Base-by-base conservation (phyloP, 64 coral and sea anemone genomes). In the Catalaphyllia jardinei region DNA sequence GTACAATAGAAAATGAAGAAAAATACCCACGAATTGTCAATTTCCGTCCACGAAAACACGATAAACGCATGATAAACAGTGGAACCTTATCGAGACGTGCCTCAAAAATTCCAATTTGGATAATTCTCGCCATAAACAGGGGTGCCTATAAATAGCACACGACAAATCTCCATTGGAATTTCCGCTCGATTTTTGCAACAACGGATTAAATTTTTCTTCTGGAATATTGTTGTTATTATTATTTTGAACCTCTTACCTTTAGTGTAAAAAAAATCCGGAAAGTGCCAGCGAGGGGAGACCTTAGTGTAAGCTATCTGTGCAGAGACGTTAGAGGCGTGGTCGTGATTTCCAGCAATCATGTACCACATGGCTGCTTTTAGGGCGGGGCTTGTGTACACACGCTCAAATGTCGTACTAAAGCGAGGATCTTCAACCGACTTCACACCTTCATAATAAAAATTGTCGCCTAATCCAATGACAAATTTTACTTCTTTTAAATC, bases 281-380 rank as follows among this genome's bases (percentile, higher is more conserved):
- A 98, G 55, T 92, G 64, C 96, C 96, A 98, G 22, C 96, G 89
- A 8, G 13, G 20, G 14, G 96, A 98, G 10, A 75, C 52, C 55
- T 94, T 86, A 10, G 89, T 92, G 52, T 98, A 98, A 22, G 86
- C 96, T 87, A 98, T 94, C 76, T 98, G 93, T 22, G 93, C 96
- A 18, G 96, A 92, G 19, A 94, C 87, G 62, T 98, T 98, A 20
- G 86, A 71, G 5, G 78, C 19, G 80, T 98, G 89, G 67, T 98
- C 96, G 52, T 98, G 96, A 55, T 98, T 98, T 38, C 96, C 96
- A 33, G 96, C 96, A 42, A 94, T 81, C 93, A 98, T 94, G 24
- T 89, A 91, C 96, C 96, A 98, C 79, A 79, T 93, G 29, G 96
- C 89, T 51, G 73, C 75, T 42, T 81, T 60, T 42, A 98, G 77